phyloP scores from a whole-genome alignment of 1,140 invertebrate species.

The Pogonomyrmex barbatus region DNA sequence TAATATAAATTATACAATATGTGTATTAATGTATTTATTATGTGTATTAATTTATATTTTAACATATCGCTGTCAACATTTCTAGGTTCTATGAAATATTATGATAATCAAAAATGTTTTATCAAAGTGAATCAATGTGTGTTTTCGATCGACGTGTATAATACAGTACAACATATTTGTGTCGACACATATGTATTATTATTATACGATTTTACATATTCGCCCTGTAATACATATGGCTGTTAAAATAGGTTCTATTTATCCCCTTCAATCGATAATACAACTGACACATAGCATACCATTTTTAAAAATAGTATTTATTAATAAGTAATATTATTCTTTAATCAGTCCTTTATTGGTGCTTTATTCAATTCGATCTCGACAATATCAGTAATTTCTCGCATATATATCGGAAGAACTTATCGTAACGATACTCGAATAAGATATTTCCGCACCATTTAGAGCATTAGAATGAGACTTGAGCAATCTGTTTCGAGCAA shows the following conservation, averaged over 20 bases:
- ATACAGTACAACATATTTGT: neutral
- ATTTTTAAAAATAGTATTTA: conserved; percentile 4
- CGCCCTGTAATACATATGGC: conserved; percentile 20
- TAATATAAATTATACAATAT: neutral
- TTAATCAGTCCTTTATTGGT: neutral
- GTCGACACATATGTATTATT: neutral
- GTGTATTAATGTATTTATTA: neutral
- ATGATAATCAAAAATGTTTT: conserved; percentile 29
- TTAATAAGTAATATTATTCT: conserved; percentile 1
- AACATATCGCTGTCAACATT: conserved; percentile 9
- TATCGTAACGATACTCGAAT: neutral
- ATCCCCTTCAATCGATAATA: neutral
- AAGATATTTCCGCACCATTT: neutral
- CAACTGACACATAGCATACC: neutral
- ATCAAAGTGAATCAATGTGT: neutral
- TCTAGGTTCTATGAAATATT: conserved; percentile 15
- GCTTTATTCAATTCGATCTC: neutral
- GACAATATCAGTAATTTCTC: neutral
- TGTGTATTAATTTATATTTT: neutral
- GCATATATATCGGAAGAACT: neutral
- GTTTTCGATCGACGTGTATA: conserved; percentile 13
- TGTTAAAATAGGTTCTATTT: conserved; percentile 37
- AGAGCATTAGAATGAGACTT: conserved; percentile 3
- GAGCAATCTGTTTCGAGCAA: neutral
- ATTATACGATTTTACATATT: neutral